Evolutionary conservation across 2,113 vertebrate genomes (phyloP).

Genomic region (Typhlomys cinereus): DNA sequence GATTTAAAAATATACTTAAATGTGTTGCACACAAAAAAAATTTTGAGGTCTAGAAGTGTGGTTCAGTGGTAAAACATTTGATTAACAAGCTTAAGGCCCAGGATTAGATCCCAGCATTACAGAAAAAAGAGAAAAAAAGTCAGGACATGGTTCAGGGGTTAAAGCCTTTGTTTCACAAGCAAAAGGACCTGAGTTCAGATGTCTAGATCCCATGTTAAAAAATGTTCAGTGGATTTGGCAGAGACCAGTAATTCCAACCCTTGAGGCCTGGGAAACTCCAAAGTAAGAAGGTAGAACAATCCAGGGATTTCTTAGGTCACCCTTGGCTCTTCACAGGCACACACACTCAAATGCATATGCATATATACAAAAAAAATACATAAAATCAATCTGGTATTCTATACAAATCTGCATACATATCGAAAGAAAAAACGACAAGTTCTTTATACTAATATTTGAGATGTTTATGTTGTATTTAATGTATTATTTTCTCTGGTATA

Average conservation of each 20-base stretch:
- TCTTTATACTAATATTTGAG: slow-evolving; percentile 40
- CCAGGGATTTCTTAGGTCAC: too few species aligned
- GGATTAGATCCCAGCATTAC: neutral
- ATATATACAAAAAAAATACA: too few species aligned
- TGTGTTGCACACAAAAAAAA: slow-evolving; percentile 14
- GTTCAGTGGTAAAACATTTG: neutral
- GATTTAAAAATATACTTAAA: slow-evolving; percentile 44
- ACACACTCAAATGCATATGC: too few species aligned
- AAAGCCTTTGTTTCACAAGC: too few species aligned
- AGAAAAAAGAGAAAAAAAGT: neutral
- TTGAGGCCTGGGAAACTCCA: too few species aligned
- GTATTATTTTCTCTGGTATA: slow-evolving; percentile 46
- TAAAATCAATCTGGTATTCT: slow-evolving; percentile 36
- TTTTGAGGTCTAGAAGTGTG: neutral
- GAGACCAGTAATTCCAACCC: too few species aligned
- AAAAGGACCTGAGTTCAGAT: too few species aligned
- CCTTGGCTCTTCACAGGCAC: too few species aligned
- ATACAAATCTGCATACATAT: neutral
- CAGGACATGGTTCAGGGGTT: too few species aligned
- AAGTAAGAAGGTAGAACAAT: too few species aligned
- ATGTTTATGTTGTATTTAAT: slow-evolving; percentile 31
- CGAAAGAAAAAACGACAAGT: slow-evolving; percentile 34
- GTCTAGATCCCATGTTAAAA: too few species aligned
- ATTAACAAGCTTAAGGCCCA: neutral
- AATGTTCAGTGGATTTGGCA: too few species aligned